Evolutionary conservation across 2,113 vertebrate genomes (phyloP), one percentile per base, ranked within the genome.

Genomic region (Mirounga angustirostris): DNA sequence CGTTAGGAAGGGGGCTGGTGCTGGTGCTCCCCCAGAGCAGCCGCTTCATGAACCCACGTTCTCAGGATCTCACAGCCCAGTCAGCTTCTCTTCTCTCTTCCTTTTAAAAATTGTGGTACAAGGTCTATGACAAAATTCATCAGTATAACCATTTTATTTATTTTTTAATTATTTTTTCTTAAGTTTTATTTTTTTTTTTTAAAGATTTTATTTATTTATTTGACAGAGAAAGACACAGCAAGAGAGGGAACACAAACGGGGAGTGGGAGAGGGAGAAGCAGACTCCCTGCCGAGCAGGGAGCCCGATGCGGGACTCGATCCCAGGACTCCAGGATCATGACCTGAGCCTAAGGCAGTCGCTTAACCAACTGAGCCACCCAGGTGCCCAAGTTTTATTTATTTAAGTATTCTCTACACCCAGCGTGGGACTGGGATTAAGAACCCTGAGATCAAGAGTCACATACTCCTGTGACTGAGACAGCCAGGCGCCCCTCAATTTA

Each of bases 11-110:
- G 19, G 2, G 4, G 24, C 19, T 2, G 65, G 13, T 9, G 4
- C 33, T 1, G 19, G 56, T 8, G 19, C n/a, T n/a, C 24, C 1
- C 24, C 1, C 0, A 4, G 28, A 61, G 43, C 26, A 1, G 46
- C 6, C 0, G 19, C 3, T n/a, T 19, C n/a, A 0, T 1, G 18
- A 33, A 22, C 30, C 58, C 14, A 1, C 10, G 11, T 19, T 2
- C 40, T 36, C 36, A 36, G 59, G 28, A 5, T 28, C n/a, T 58
- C 67, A 43, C 33, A 83, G 10, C 26, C 65, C 24, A 6, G 0
- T 7, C 6, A 36, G 30, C 58, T 80, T 84, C n/a, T 91, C 56
- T 19, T 80, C 85, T 59, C 6, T 2, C 5, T 14, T 14, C 24
- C 5, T 84, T 67, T 50, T 24, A 52, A 9, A 69, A 84, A 28